Base-by-base conservation (phyloP, 1,140 invertebrate genomes). In the Trachymyrmex septentrionalis region DNA sequence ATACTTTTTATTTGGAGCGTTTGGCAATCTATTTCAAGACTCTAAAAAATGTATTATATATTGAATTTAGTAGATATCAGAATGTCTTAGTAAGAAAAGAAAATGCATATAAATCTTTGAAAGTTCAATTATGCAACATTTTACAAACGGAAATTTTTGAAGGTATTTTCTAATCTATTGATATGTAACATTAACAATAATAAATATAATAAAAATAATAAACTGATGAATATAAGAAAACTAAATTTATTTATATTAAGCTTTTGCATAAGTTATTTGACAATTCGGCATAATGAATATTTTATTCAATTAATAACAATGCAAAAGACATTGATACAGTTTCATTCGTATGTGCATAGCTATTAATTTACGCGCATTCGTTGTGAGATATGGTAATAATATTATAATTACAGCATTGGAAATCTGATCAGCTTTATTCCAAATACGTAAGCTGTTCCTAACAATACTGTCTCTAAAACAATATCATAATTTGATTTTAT, bases 341-440 rank as follows among this genome's bases (percentile, higher is more conserved):
- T 30, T 6, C 14, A 44, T 44, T 44, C 12, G 14, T 61, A 48
- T 48, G 14, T 61, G 48, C 21, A 14, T 7, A 24, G 27, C 7
- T 55, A 50, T 84, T 63, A 75, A 84, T 75, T 84, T 75, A 59
- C 10, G 27, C 16, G 24, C 9, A 61, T 38, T 10, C 19, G 27
- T n/a, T 84, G 19, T 3, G n/a, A 80, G 73, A 66, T 34, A 71
- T 30, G 5, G n/a, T 61, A 82, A 69, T 80, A 44, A 59, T 9
- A 73, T 75, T 16, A 30, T 75, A 75, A 84, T 75, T 50, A 38
- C 38, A 24, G 19, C 0, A 73, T 63, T n/a, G 59, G 53, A 73
- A 84, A 84, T 84, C 24, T 16, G 53, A 61, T 84, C 27, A 73
- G 53, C 19, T 84, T 48, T 27, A 73, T 48, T 69, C 3, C 21